phyloP scores from a whole-genome alignment of 2,797 vertebrate genomes.

The Melanogrammus aeglefinus region DNA sequence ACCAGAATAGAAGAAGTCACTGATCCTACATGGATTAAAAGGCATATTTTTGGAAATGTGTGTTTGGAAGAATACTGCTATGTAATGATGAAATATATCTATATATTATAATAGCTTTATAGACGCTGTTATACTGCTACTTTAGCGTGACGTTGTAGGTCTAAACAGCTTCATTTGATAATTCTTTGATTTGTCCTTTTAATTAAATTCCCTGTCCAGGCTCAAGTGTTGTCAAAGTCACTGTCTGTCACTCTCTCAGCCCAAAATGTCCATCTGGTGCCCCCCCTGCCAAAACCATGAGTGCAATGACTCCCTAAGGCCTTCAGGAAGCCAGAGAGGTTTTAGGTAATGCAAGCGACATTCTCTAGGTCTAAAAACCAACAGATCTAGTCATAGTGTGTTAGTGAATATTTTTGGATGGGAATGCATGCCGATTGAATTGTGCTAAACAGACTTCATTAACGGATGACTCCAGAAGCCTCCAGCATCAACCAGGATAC shows the following conservation, averaged over 20 bases:
- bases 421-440: slow-evolving; percentile 30
- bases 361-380: too few species aligned
- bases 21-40: background rate
- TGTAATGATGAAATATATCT: background rate
- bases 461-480: slow-evolving; percentile 52
- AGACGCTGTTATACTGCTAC: background rate
- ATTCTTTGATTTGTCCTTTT: background rate
- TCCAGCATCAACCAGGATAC: slow-evolving; percentile 36
- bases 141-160: background rate
- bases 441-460: slow-evolving; percentile 39
- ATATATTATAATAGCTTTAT: too few species aligned
- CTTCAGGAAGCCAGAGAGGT: background rate
- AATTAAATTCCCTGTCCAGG: background rate
- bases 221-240: background rate
- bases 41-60: background rate
- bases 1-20: background rate
- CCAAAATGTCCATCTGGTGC: slow-evolving; percentile 58
- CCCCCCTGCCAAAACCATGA: background rate
- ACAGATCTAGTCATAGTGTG: too few species aligned
- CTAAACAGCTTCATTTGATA: background rate
- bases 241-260: slow-evolving; percentile 66
- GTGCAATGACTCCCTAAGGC: background rate
- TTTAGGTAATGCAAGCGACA: background rate
- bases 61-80: background rate
- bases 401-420: too few species aligned